A percentile compares a stretch with the other conserved stretches of the same genome.
phyloP scores from a whole-genome alignment of 1,140 invertebrate species.

The Drosophila busckii region DNA sequence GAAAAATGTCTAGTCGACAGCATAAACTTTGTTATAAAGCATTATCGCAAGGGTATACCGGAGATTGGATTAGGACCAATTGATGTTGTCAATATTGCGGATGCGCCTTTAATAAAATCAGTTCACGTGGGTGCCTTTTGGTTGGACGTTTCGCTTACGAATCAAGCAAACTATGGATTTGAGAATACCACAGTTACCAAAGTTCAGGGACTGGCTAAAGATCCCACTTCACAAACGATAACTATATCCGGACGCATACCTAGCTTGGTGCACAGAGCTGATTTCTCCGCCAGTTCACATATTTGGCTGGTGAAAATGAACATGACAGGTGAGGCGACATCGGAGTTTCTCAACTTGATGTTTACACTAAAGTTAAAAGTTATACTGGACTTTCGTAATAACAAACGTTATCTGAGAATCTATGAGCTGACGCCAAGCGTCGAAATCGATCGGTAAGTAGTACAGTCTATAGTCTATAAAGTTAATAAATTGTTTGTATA shows the following conservation, averaged over 20 bases:
- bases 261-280: slow-evolving; percentile 43
- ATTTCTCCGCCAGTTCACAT: slow-evolving; percentile 44
- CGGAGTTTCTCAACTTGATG: slow-evolving; percentile 48
- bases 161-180: slow-evolving; percentile 52
- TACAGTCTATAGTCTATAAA: neutral
- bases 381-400: slow-evolving; percentile 47
- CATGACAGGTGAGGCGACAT: slow-evolving; percentile 28
- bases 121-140: slow-evolving; percentile 41
- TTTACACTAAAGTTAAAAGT: slow-evolving; percentile 46
- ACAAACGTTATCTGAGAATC: slow-evolving; percentile 52
- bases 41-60: slow-evolving; percentile 12
- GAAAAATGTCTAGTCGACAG: slow-evolving; percentile 16
- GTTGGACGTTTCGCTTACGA: slow-evolving; percentile 44
- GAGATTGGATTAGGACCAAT: slow-evolving; percentile 19
- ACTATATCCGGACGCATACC: slow-evolving; percentile 43
- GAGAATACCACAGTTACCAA: slow-evolving; percentile 57
- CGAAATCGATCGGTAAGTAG: slow-evolving; percentile 38
- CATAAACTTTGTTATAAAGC: slow-evolving; percentile 23
- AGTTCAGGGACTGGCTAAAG: slow-evolving; percentile 42
- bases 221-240: slow-evolving; percentile 43
- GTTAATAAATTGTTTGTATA: neutral
- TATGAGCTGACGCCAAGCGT: slow-evolving; percentile 48
- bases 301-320: slow-evolving; percentile 50
- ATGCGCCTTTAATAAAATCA: too few species aligned
- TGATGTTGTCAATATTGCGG: too few species aligned